phyloP scores from a whole-genome alignment of 1,140 invertebrate species.

The Lineus longissimus region DNA sequence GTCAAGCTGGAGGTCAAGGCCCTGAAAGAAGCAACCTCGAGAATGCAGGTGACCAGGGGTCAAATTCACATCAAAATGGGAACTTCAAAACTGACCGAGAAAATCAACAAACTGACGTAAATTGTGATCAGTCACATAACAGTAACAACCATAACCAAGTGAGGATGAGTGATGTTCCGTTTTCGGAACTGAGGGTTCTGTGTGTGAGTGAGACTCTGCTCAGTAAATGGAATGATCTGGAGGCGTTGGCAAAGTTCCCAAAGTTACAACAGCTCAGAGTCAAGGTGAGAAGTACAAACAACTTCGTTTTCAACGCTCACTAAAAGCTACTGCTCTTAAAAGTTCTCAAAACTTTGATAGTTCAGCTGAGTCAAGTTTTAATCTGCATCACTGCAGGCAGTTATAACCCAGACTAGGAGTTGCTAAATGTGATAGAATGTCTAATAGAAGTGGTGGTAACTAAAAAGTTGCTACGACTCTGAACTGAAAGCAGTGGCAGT shows the following conservation, averaged over 20 bases:
- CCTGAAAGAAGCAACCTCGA: background rate
- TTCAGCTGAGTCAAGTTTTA: too few relatives aligned
- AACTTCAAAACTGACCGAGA: too few relatives aligned
- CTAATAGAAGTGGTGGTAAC: too few relatives aligned
- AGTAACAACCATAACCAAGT: too few relatives aligned
- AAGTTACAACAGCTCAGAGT: constrained; percentile 27
- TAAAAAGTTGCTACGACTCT: too few relatives aligned
- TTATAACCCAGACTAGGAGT: too few relatives aligned
- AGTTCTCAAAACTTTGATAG: too few relatives aligned
- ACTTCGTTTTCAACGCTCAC: background rate
- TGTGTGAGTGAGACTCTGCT: constrained; percentile 37
- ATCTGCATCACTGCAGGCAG: too few relatives aligned
- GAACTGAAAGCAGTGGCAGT: too few relatives aligned
- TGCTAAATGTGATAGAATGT: too few relatives aligned
- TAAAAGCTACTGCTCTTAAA: background rate
- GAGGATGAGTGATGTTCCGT: constrained; percentile 15
- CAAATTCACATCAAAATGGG: background rate
- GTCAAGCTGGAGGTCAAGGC: background rate
- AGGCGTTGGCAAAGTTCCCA: constrained; percentile 29
- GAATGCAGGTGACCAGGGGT: background rate
- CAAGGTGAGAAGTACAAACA: constrained; percentile 26
- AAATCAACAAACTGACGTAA: too few relatives aligned
- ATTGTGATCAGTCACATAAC: too few relatives aligned
- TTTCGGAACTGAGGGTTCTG: constrained; percentile 24
- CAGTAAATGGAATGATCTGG: constrained; percentile 25